These are phyloP conservation scores for Apotomis capreana DNA, from an alignment of 2,888 invertebrate species.

Conservation along the genomic window DNA sequence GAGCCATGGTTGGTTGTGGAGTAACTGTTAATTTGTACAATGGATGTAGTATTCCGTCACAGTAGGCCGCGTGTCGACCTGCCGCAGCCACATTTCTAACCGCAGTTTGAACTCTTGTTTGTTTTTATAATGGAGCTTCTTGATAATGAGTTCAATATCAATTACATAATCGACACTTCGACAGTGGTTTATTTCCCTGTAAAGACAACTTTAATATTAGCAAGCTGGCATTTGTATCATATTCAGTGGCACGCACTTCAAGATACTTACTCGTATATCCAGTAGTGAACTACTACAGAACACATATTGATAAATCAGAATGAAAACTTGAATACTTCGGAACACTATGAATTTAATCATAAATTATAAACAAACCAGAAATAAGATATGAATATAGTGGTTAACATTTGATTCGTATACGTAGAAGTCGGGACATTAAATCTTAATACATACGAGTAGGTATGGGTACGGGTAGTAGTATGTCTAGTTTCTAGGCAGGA, in stretches of 20 bases:
- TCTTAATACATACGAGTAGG: constrained; percentile 12
- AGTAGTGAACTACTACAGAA: too few species aligned
- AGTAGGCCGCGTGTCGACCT: constrained; percentile 62
- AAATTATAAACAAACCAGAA: background rate
- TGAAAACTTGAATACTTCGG: background rate
- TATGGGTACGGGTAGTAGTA: background rate
- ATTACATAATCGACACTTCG: background rate
- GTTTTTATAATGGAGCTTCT: constrained; percentile 63
- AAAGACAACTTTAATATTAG: background rate
- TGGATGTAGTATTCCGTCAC: constrained; percentile 69
- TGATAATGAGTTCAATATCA: constrained; percentile 1
- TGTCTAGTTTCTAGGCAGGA: constrained; percentile 52
- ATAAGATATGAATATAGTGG: background rate
- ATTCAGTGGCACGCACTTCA: too few species aligned
- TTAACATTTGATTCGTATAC: background rate
- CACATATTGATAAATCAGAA: background rate
- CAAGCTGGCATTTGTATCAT: background rate
- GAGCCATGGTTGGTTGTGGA: constrained; percentile 45
- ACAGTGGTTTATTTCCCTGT: background rate
- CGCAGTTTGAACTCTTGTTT: constrained; percentile 63
- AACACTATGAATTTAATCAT: background rate
- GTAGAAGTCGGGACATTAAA: background rate
- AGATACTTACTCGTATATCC: too few species aligned
- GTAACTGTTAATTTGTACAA: constrained; percentile 66
- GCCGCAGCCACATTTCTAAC: constrained; percentile 62